Percentiles rank a stretch among this genome's conserved stretches.
These are phyloP conservation scores for Stenodema calcarata DNA, from an alignment of 2,888 invertebrate species.

Conservation along the genomic window DNA sequence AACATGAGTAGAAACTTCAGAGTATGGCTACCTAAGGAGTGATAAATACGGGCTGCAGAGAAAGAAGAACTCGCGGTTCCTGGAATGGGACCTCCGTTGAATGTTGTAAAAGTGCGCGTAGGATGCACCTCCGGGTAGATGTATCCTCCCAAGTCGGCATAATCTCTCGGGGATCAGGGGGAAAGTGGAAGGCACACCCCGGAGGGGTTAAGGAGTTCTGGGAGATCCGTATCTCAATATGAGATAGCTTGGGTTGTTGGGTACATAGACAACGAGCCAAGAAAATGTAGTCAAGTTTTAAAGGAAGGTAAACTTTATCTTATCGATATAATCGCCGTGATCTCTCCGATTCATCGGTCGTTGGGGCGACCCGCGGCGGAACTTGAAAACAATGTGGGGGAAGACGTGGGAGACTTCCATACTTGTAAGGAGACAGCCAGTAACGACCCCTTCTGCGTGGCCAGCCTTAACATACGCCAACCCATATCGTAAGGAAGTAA, in stretches of 20 bases:
- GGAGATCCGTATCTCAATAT: not conserved
- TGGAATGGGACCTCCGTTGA: not conserved
- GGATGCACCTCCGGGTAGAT: not conserved
- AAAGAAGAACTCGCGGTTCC: not conserved
- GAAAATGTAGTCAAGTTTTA: not conserved
- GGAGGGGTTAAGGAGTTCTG: not conserved
- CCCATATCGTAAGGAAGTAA: not conserved
- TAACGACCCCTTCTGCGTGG: not conserved
- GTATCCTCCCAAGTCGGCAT: not conserved
- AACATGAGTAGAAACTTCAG: not conserved
- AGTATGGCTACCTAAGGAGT: not conserved
- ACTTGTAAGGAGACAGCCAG: not conserved
- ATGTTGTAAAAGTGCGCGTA: not conserved
- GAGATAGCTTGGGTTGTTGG: not conserved
- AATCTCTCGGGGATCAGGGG: not conserved
- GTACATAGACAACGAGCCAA: not conserved
- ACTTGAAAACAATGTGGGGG: not conserved
- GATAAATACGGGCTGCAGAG: not conserved
- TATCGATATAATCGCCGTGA: constrained; percentile 22
- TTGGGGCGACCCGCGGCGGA: not conserved
- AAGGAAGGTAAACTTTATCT: constrained; percentile 7
- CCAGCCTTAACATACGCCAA: not conserved
- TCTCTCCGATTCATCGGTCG: constrained; percentile 19
- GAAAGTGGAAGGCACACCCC: not conserved
- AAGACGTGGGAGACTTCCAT: not conserved